Evolutionary conservation across 2,888 invertebrate genomes (phyloP), one percentile per base, ranked within the genome.

Genomic region (Eugnorisma glareosa): DNA sequence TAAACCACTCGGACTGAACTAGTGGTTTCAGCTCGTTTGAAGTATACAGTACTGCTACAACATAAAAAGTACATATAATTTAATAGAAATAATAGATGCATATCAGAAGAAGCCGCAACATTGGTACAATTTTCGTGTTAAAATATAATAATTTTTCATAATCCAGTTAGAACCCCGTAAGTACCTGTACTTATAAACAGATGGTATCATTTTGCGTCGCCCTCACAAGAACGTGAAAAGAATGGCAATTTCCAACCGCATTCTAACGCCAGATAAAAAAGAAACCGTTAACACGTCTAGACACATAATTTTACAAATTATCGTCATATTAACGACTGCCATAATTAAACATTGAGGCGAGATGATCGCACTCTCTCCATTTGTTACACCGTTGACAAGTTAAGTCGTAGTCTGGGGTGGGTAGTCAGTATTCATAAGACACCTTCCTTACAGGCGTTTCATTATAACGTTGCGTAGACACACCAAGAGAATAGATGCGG

Each of bases 391-490:
- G 92, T 92, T 96, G 96, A 96, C 96, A 96, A 94, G 93, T 95
- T 96, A 95, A 96, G 94, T 92, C 93, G 81, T 85, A 91, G 92
- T 89, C 90, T 88, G 90, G 91, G 91, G 86, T 74, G 88, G 90
- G 93, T 94, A 93, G 94, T 95, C 94, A 93, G 94, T 95, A 95
- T 95, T 95, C 95, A 95, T 94, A 94, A 95, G 94, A 94, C 92
- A 94, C 94, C 94, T 94, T 94, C 92, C 92, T 92, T 91, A 89
- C 87, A 88, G 86, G 83, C 86, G 89, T 89, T 85, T 86, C 88
- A 89, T 88, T 88, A 88, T 85, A 84, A 80, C 67, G 28, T 71
- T 86, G 81, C 87, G 83, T 89, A 94, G 94, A 92, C 59, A 80
- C 83, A 86, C 67, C 51, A 89, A 90, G 83, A 78, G 73, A 84